Percentiles rank a stretch among this genome's conserved stretches.
Evolutionary conservation across 1,140 invertebrate genomes (phyloP).

Genomic region (Drosophila sp.): DNA sequence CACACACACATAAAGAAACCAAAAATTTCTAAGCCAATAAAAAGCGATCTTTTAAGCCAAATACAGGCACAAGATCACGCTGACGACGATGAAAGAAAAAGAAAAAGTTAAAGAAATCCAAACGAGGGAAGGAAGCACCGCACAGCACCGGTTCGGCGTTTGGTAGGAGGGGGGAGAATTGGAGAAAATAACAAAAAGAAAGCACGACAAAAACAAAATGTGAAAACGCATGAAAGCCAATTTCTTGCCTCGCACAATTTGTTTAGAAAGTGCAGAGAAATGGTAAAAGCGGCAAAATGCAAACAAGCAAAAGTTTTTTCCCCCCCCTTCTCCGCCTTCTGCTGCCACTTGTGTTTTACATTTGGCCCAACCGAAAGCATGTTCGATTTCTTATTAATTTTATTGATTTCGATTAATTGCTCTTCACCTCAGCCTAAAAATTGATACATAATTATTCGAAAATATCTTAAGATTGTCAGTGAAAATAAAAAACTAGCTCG

Average conservation of each 20-base stretch:
- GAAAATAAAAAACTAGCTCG: no score
- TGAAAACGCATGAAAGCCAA: conserved; percentile 81
- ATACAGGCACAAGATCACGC: conserved; percentile 38
- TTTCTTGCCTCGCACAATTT: conserved; percentile 74
- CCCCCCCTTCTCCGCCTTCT: background rate
- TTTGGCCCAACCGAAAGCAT: conserved; percentile 46
- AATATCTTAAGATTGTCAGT: no score
- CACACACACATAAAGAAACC: conserved; percentile 9
- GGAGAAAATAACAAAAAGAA: conserved; percentile 57
- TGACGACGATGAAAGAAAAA: conserved; percentile 29
- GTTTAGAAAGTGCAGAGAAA: conserved; percentile 82
- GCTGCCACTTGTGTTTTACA: conserved; percentile 1
- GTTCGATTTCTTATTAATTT: conserved; percentile 64
- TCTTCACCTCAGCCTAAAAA: no score
- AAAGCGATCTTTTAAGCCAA: conserved; percentile 68
- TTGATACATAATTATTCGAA: no score
- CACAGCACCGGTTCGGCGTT: background rate
- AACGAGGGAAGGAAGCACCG: conserved; percentile 22
- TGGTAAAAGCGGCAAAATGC: conserved; percentile 82
- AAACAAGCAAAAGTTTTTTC: conserved; percentile 59
- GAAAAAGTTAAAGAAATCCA: conserved; percentile 73
- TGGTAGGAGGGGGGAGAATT: background rate
- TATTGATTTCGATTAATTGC: conserved; percentile 56
- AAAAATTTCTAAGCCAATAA: conserved; percentile 76
- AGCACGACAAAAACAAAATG: conserved; percentile 81